phyloP scores from a whole-genome alignment of 2,888 invertebrate species.

The Piscicola geometra region DNA sequence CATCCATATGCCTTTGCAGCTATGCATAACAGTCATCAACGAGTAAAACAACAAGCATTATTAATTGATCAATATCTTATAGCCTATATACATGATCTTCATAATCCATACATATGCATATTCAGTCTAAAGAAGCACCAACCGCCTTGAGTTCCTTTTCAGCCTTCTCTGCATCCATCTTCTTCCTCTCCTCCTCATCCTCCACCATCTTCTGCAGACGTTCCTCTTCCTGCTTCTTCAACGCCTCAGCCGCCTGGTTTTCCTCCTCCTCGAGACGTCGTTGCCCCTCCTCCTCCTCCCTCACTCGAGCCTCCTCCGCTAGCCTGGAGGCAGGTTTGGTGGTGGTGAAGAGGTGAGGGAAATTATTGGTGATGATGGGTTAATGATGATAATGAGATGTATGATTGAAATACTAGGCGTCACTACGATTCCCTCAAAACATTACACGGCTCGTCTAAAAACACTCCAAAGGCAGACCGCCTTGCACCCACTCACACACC shows the following conservation, averaged over 20 bases:
- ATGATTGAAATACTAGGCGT: too few species aligned
- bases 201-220: constrained; percentile 27
- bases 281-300: constrained; percentile 9
- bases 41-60: not conserved
- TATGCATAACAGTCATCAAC: not conserved
- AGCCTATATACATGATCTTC: too few species aligned
- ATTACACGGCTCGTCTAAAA: too few species aligned
- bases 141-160: constrained; percentile 18
- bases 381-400: too few species aligned
- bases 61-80: too few species aligned
- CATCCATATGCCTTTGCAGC: not conserved
- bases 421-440: too few species aligned
- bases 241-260: constrained; percentile 11
- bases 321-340: constrained; percentile 3
- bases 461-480: too few species aligned
- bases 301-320: constrained; percentile 13
- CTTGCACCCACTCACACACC: too few species aligned
- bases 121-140: not conserved
- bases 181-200: constrained; percentile 33
- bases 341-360: not conserved
- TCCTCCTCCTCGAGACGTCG: constrained; percentile 16
- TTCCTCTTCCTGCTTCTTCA: constrained; percentile 26
- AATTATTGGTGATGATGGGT: not conserved
- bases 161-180: constrained; percentile 24
- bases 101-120: too few species aligned